Percentiles rank a stretch among this genome's conserved stretches.
Conservation (phyloP, 2,797 vertebrate genomes). For the Crocidura indochinensis region DNA sequence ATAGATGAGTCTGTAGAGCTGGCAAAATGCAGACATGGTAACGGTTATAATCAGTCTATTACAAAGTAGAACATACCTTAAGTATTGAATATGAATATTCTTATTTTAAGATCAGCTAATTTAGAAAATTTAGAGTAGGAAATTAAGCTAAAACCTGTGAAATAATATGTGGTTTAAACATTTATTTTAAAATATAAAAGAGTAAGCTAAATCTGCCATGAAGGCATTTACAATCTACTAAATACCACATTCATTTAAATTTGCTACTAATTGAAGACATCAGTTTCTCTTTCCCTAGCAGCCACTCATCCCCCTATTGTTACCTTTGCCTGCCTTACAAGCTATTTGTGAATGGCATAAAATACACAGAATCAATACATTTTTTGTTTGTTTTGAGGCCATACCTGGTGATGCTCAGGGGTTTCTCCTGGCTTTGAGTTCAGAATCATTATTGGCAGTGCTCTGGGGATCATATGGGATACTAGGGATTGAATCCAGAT, state of each 20-base stretch:
- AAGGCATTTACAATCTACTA: slow-evolving; percentile 41
- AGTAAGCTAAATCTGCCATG: slow-evolving; percentile 34
- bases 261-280: slow-evolving; percentile 62
- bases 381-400: no score
- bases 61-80: not conserved
- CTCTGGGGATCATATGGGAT: no score
- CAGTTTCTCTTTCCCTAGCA: slow-evolving; percentile 41
- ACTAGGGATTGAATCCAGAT: no score
- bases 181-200: slow-evolving; percentile 51
- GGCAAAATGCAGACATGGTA: no score
- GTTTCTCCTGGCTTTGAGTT: no score
- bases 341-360: not conserved
- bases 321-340: not conserved
- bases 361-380: slow-evolving; percentile 37
- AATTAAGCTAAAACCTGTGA: slow-evolving; percentile 32
- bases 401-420: no score
- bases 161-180: slow-evolving; percentile 44
- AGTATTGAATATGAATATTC: not conserved
- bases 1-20: no score
- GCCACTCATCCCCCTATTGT: not conserved
- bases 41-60: not conserved
- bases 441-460: no score
- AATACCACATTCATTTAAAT: slow-evolving; percentile 42
- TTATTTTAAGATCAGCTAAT: slow-evolving; percentile 2
- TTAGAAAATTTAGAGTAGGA: slow-evolving; percentile 18